Conservation (phyloP, 2,113 vertebrate species). For the Rhynchomys soricoides region DNA sequence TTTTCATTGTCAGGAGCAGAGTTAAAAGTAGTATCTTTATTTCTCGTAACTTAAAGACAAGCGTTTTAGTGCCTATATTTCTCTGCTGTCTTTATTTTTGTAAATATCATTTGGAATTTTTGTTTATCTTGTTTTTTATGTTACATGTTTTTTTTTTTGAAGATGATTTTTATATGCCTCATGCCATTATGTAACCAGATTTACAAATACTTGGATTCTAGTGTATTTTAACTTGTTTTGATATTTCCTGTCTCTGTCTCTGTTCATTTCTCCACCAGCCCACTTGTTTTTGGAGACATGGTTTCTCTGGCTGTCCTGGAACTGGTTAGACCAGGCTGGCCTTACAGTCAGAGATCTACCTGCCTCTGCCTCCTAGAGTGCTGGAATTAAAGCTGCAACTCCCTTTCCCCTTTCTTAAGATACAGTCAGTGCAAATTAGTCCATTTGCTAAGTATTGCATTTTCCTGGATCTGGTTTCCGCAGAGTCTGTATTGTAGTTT, state of each 20-base stretch:
- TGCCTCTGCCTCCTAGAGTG: background rate
- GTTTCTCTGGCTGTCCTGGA: background rate
- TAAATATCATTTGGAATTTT: constrained; percentile 27
- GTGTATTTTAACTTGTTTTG: constrained; percentile 51
- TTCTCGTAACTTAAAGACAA: background rate
- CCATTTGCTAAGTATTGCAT: background rate
- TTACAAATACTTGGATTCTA: constrained; percentile 17
- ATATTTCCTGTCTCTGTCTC: background rate
- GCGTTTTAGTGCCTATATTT: background rate
- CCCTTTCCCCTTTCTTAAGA: background rate
- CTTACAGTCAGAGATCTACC: background rate
- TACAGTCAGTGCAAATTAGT: constrained; percentile 1
- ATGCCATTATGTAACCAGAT: constrained; percentile 30
- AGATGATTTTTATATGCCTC: constrained; percentile 41
- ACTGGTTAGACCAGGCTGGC: background rate
- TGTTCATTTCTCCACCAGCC: no score
- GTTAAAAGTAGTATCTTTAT: constrained; percentile 13
- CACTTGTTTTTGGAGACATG: background rate
- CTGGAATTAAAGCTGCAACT: background rate
- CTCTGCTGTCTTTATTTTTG: background rate
- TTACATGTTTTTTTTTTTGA: constrained; percentile 49
- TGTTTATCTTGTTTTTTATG: background rate
- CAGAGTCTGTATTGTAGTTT: background rate
- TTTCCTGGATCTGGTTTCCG: background rate
- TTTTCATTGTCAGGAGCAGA: constrained; percentile 19